A percentile compares a stretch with the other conserved stretches of the same genome.
Evolutionary conservation across 2,797 vertebrate genomes (phyloP).

Genomic region (Tiaroga cobitis): DNA sequence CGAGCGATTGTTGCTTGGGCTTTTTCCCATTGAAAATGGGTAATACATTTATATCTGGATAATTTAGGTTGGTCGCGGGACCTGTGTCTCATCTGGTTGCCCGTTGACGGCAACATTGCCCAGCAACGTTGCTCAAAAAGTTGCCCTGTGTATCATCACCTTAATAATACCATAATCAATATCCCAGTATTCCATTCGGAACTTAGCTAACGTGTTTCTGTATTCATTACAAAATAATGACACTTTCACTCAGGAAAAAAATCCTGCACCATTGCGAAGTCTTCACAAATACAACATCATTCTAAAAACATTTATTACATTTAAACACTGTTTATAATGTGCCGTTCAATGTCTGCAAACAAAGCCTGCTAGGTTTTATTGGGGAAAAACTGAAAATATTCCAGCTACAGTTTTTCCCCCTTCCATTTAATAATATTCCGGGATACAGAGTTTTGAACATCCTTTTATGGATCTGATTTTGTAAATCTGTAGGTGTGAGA

Average conservation of each 20-base stretch:
- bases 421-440: slow-evolving; percentile 11
- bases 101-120: too few species aligned
- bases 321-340: slow-evolving; percentile 7
- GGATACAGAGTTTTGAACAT: neutral
- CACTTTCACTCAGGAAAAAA: neutral
- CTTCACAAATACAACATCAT: slow-evolving; percentile 10
- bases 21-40: too few species aligned
- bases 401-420: neutral
- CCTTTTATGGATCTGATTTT: slow-evolving; percentile 33
- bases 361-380: slow-evolving; percentile 3
- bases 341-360: neutral
- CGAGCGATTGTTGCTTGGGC: too few species aligned
- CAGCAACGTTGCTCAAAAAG: too few species aligned
- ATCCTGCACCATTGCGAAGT: neutral
- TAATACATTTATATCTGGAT: too few species aligned
- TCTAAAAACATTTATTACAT: slow-evolving; percentile 16
- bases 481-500: slow-evolving; percentile 65
- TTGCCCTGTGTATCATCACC: too few species aligned
- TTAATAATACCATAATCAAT: neutral
- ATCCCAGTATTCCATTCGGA: neutral
- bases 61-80: too few species aligned
- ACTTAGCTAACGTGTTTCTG: neutral
- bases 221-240: neutral
- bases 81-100: too few species aligned
- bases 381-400: neutral